Evolutionary conservation across 2,888 invertebrate species (phyloP), one percentile per base, ranked within the genome.

Genomic region (Gari tellinella): DNA sequence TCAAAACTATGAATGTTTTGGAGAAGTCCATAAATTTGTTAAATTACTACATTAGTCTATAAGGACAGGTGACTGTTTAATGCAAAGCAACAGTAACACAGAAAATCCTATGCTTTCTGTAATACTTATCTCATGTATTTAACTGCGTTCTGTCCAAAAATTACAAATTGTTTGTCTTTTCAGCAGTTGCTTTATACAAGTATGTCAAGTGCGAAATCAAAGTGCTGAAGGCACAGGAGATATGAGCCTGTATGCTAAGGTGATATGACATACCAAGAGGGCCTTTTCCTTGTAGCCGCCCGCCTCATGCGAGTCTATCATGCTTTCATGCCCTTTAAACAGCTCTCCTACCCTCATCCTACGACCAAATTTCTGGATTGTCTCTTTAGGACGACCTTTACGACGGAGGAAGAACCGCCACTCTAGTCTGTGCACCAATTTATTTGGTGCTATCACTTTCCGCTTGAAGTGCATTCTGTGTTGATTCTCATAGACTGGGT

Each of bases 341-440:
- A 75, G 79, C 78, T 82, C 82, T 74, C 90, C 89, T 90, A 91
- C 91, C 91, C 90, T 77, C 87, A 90, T 84, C 53, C 89, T 81
- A 40, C 88, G 86, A 46, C 90, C 90, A 21, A 90, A 78, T 73
- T 84, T 83, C 65, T 85, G 80, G 21, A 88, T 75, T 48, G 82
- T 81, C 60, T 85, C 83, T 61, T 82, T 81, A 19, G 82, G 73
- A 14, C 83, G 86, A 19, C 86, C 82, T 65, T 90, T 94, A 75
- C 96, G 95, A 55, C 97, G 93, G 68, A 97, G 94, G 93, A 97
- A 97, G 92, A 97, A 98, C 45, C 97, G 94, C 98, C 98, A 99
- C 92, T 99, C 98, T 87, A 98, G 97, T 78, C 97, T 94, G 88
- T 98, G 98, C 1, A 90, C 86, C 31, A 89, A 85, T 51, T 88